Evolutionary conservation across 2,797 vertebrate species (phyloP).

Genomic region (Orestias chungarensis): DNA sequence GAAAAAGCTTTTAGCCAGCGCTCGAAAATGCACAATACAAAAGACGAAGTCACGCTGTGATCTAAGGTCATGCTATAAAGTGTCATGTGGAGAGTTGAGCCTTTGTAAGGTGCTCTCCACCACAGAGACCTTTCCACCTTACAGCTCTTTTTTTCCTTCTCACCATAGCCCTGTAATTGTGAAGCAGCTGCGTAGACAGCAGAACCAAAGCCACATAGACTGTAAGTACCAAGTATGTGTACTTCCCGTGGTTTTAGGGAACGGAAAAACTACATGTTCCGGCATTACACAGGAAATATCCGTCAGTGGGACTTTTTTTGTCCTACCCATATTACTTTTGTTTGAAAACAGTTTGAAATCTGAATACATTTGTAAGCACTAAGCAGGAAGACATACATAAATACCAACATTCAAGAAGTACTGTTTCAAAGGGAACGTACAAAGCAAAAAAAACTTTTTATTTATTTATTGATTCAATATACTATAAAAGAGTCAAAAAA

Average conservation of each 20-base stretch:
- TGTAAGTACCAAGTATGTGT: conserved; percentile 21
- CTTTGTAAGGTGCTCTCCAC: conserved; percentile 64
- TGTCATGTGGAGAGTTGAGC: conserved; percentile 62
- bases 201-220: conserved; percentile 7
- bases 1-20: conserved; percentile 71
- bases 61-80: conserved; percentile 72
- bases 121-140: conserved; percentile 57
- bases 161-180: conserved; percentile 16
- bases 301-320: neutral
- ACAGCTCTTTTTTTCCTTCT: conserved; percentile 32
- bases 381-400: neutral
- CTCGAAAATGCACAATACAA: conserved; percentile 67
- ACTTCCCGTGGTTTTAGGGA: conserved; percentile 22
- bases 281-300: neutral
- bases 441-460: neutral
- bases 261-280: conserved; percentile 1
- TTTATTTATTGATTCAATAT: neutral
- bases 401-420: neutral
- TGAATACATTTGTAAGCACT: neutral
- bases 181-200: conserved; percentile 27
- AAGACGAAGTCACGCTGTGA: conserved; percentile 69
- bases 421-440: neutral
- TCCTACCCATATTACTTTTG: neutral
- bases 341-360: neutral
- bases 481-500: neutral